These are phyloP conservation scores for Nicator chloris DNA, from an alignment of 2,113 vertebrate species.

Conservation along the genomic window DNA sequence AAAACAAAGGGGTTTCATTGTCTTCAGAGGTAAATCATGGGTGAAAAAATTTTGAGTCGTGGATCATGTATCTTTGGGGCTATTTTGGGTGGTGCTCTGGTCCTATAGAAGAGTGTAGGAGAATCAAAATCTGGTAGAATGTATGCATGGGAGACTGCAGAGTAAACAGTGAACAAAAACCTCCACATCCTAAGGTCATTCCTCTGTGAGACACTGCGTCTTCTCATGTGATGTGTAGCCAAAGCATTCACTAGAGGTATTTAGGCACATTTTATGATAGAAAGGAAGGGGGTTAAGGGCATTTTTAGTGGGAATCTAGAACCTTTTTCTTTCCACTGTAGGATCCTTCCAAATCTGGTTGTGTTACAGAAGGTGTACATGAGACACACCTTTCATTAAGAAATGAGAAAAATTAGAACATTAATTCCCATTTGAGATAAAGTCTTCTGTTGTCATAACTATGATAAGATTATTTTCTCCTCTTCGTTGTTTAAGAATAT, in stretches of 20 bases:
- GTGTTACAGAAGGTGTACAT: neutral
- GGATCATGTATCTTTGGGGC: neutral
- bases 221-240: neutral
- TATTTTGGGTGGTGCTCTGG: neutral
- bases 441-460: neutral
- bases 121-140: neutral
- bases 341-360: neutral
- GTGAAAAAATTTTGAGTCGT: neutral
- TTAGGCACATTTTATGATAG: neutral
- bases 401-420: neutral
- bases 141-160: neutral
- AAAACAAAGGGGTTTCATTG: fast-evolving
- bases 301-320: neutral
- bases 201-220: neutral
- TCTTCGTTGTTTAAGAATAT: neutral
- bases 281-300: neutral
- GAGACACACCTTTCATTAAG: neutral
- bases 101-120: neutral
- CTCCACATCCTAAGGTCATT: neutral
- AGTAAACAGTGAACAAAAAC: neutral
- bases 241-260: neutral
- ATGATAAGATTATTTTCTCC: neutral
- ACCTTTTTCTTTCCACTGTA: neutral
- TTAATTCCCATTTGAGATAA: neutral
- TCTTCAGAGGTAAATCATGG: neutral